Evolutionary conservation across 1,140 invertebrate genomes (phyloP).

Genomic region (Drosophila equinoxialis): DNA sequence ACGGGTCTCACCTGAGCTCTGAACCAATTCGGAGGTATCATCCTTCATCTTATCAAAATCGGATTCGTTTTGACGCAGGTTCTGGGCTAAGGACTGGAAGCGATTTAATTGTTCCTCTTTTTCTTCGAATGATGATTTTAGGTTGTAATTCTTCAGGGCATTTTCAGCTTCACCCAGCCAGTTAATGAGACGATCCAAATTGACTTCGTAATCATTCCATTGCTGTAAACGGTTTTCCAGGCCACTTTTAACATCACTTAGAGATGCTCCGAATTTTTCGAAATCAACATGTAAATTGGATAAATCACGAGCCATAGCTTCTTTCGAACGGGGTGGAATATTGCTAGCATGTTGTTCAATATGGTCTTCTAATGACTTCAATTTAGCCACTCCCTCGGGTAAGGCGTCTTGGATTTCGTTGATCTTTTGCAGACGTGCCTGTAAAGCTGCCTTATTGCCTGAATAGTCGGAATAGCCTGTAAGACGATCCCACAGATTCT

Average conservation of each 20-base stretch:
- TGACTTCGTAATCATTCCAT: conserved; percentile 95
- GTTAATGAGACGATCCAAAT: conserved; percentile 90
- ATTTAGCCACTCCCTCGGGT: conserved; percentile 88
- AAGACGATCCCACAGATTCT: conserved; percentile 93
- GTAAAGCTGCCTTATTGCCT: conserved; percentile 90
- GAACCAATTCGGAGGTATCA: conserved; percentile 93
- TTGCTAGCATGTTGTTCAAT: conserved; percentile 87
- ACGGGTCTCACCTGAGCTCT: conserved; percentile 93
- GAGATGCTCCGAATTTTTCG: conserved; percentile 90
- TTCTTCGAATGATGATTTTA: conserved; percentile 93
- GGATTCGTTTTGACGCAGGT: conserved; percentile 91
- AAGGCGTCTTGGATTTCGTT: conserved; percentile 90
- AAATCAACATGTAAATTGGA: conserved; percentile 90
- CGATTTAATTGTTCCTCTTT: conserved; percentile 95
- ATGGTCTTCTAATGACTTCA: conserved; percentile 88
- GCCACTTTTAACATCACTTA: conserved; percentile 90
- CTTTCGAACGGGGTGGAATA: conserved; percentile 89
- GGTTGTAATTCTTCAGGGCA: conserved; percentile 92
- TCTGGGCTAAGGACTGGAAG: conserved; percentile 91
- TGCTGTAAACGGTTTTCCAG: conserved; percentile 93
- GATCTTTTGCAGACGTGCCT: conserved; percentile 89
- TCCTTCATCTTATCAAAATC: conserved; percentile 95
- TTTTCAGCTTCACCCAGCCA: conserved; percentile 95
- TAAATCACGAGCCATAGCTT: conserved; percentile 91
- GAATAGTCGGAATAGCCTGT: conserved; percentile 90